Conservation (phyloP, 1,140 invertebrate species). For the Drosophila grimshawi region DNA sequence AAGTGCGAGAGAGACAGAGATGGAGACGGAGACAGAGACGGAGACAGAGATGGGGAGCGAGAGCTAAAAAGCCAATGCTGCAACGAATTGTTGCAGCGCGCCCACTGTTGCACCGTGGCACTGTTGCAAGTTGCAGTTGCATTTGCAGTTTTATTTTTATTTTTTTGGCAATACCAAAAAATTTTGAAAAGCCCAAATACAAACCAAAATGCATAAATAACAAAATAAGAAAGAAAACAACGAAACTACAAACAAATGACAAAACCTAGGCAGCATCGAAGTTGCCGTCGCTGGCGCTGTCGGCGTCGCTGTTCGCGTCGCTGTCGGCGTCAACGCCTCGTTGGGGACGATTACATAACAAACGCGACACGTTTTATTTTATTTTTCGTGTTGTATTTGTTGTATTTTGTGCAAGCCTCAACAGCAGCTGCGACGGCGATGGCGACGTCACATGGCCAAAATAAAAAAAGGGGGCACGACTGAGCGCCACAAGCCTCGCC, state of each 20-base stretch:
- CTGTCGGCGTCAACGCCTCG: conserved; percentile 31
- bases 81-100: conserved; percentile 36
- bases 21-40: background rate
- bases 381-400: background rate
- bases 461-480: conserved; percentile 76
- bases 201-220: conserved; percentile 47
- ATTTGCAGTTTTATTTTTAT: conserved; percentile 33
- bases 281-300: conserved; percentile 12
- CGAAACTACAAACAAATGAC: conserved; percentile 63
- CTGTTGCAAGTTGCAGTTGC: conserved; percentile 35
- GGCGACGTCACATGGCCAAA: conserved; percentile 70
- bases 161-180: conserved; percentile 58
- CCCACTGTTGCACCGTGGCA: conserved; percentile 55
- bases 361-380: conserved; percentile 62
- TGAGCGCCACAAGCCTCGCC: conserved; percentile 50
- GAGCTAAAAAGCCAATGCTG: background rate
- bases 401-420: conserved; percentile 63
- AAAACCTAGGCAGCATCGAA: conserved; percentile 51
- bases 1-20: conserved; percentile 18
- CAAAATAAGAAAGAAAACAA: conserved; percentile 37
- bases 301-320: conserved; percentile 9
- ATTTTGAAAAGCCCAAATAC: conserved; percentile 42
- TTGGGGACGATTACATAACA: conserved; percentile 69
- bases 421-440: conserved; percentile 24
- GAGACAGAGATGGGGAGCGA: background rate